These are phyloP conservation scores for Polypedilum vanderplanki DNA, from an alignment of 1,140 invertebrate species.

Conservation along the genomic window DNA sequence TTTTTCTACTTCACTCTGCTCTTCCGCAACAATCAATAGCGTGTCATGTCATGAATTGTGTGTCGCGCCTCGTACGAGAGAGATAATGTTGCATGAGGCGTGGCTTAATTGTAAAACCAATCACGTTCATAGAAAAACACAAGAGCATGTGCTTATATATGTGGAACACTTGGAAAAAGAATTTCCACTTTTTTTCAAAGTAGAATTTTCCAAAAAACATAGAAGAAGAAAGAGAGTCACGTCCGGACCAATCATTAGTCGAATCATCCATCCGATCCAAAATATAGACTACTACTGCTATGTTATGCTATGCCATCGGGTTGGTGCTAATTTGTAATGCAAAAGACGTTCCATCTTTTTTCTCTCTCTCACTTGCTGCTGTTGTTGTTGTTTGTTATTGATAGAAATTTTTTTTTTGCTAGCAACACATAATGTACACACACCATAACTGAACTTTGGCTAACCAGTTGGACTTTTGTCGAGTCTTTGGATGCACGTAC, in stretches of 20 bases:
- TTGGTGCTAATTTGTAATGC: constrained; percentile 22
- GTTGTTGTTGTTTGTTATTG: background rate
- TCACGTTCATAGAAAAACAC: constrained; percentile 25
- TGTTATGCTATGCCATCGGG: background rate
- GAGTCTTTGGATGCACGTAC: constrained; percentile 22
- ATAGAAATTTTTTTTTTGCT: background rate
- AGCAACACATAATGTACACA: background rate
- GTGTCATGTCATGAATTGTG: background rate
- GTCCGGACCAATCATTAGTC: constrained; percentile 25
- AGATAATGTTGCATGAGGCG: background rate
- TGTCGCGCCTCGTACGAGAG: background rate
- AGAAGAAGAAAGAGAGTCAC: background rate
- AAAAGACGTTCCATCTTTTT: constrained; percentile 23
- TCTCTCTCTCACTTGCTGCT: no score
- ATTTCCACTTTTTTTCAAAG: background rate
- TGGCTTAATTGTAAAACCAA: constrained; percentile 21
- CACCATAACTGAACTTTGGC: constrained; percentile 1
- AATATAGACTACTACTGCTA: background rate
- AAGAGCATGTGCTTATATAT: background rate
- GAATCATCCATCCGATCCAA: background rate
- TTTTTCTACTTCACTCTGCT: no score
- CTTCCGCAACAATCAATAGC: background rate
- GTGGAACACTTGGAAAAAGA: background rate
- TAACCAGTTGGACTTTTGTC: constrained; percentile 26
- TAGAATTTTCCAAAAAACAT: background rate